Evolutionary conservation across 1,140 invertebrate species (phyloP).

Genomic region (Drosophila kanapiae): DNA sequence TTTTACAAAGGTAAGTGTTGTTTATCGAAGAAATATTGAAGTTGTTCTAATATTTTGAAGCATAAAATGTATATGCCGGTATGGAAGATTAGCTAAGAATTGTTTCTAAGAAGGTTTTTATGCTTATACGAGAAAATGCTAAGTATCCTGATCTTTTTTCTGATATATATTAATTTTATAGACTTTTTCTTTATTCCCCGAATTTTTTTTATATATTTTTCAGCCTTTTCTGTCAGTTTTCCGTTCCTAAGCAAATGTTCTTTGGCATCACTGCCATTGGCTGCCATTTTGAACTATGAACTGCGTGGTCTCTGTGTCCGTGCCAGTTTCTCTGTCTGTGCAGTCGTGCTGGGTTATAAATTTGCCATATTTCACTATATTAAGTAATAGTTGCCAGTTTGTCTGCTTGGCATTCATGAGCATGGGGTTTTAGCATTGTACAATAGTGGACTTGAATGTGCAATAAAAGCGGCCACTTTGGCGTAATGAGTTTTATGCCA

Average conservation of each 20-base stretch:
- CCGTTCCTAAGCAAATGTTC: background rate
- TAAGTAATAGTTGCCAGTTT: conserved; percentile 63
- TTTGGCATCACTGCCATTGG: conserved; percentile 13
- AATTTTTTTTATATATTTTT: background rate
- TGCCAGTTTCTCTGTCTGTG: background rate
- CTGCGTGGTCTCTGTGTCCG: conserved; percentile 8
- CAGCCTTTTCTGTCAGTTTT: no score
- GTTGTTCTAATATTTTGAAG: no score
- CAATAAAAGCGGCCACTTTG: conserved; percentile 57
- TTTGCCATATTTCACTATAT: conserved; percentile 69
- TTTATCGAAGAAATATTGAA: no score
- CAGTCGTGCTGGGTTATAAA: conserved; percentile 53
- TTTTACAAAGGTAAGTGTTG: no score
- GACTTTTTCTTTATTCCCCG: no score
- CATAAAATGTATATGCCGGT: no score
- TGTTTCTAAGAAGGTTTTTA: no score
- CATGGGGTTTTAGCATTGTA: conserved; percentile 15
- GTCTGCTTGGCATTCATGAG: conserved; percentile 43
- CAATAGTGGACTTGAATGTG: conserved; percentile 24
- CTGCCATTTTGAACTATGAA: conserved; percentile 46
- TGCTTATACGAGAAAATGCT: no score
- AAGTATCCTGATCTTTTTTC: no score
- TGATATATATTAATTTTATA: no score
- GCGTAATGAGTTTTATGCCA: conserved; percentile 44
- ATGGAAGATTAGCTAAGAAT: no score